Conservation (phyloP, 2,797 vertebrate genomes). For the Pogoniulus pusillus region DNA sequence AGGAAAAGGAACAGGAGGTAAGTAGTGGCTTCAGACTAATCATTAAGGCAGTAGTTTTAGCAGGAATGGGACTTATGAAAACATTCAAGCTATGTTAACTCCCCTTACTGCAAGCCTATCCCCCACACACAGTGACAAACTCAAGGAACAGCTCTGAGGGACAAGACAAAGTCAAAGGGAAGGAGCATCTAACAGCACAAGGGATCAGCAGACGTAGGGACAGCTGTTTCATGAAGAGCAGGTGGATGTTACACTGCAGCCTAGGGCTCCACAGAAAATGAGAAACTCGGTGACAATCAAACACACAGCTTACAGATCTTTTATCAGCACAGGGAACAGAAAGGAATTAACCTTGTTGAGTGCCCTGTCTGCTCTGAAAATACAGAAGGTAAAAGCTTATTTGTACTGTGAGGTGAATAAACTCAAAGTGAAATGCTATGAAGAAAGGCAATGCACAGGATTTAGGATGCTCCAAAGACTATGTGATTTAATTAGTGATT, state of each 20-base stretch:
- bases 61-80: background rate
- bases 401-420: background rate
- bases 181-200: background rate
- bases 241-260: background rate
- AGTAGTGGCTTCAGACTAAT: background rate
- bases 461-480: background rate
- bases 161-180: background rate
- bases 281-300: background rate
- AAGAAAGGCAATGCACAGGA: background rate
- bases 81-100: background rate
- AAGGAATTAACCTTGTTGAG: background rate
- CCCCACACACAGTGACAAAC: accelerated
- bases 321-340: background rate
- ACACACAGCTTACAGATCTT: background rate
- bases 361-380: background rate
- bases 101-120: background rate
- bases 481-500: background rate
- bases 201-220: background rate
- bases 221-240: background rate
- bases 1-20: background rate
- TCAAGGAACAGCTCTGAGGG: background rate
- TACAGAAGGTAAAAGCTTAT: background rate
- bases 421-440: background rate
- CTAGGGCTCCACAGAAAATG: background rate
- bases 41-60: background rate